A percentile compares a stretch with the other conserved stretches of the same genome.
phyloP scores from a whole-genome alignment of 92 coral and sea anemone species.

The Diadumene lineata region DNA sequence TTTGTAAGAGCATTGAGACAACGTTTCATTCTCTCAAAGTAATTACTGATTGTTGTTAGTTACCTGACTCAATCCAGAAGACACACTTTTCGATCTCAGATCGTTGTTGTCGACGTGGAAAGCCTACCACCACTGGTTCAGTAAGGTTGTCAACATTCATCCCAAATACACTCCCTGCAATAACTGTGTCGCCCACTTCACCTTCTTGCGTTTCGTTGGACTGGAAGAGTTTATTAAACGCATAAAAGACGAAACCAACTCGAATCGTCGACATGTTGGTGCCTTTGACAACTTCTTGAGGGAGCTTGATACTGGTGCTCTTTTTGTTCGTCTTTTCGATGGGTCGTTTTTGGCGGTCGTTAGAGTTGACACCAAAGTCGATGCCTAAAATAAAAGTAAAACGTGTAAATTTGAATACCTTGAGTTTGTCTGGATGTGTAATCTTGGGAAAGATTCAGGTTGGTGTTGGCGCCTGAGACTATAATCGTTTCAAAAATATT shows the following conservation, averaged over 20 bases:
- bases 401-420: too few species aligned
- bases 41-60: too few species aligned
- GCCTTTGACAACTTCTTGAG: conserved; percentile 20
- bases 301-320: conserved; percentile 35
- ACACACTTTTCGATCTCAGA: conserved; percentile 18
- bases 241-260: conserved; percentile 66
- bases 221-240: conserved; percentile 70
- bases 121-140: conserved; percentile 7
- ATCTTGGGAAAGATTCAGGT: too few species aligned
- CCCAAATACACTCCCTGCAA: conserved; percentile 20
- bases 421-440: too few species aligned
- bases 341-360: conserved; percentile 10
- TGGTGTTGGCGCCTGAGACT: too few species aligned
- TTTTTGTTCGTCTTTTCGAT: conserved; percentile 13
- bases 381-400: conserved; percentile 8
- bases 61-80: conserved; percentile 17
- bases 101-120: conserved; percentile 1
- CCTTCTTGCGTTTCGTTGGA: neutral
- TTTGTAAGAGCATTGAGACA: too few species aligned
- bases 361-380: conserved; percentile 41
- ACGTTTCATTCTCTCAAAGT: too few species aligned
- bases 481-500: too few species aligned
- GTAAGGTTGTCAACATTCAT: conserved; percentile 1
- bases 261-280: conserved; percentile 5
- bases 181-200: conserved; percentile 1